Conservation (phyloP, 2,797 vertebrate species). For the Urophycis tenuis region DNA sequence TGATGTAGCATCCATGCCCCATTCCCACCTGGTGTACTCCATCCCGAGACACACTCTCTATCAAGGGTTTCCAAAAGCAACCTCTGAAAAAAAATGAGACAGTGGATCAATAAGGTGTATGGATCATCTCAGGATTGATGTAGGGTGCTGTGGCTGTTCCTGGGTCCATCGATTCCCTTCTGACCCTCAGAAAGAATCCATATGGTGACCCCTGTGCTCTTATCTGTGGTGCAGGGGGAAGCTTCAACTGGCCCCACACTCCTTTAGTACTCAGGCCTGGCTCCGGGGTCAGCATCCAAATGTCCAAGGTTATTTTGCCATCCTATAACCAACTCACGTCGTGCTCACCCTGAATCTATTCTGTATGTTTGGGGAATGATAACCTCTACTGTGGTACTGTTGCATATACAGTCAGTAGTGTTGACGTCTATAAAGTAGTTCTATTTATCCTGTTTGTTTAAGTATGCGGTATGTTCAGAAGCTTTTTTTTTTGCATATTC, state of each 20-base stretch:
- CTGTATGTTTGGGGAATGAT: background rate
- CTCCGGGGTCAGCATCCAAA: background rate
- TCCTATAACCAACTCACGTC: background rate
- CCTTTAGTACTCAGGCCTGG: background rate
- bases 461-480: background rate
- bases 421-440: background rate
- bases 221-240: background rate
- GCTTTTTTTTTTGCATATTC: too few relatives aligned
- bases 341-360: background rate
- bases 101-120: constrained; percentile 21
- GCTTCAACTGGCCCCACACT: background rate
- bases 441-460: background rate
- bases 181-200: constrained; percentile 14
- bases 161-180: constrained; percentile 25
- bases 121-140: constrained; percentile 28
- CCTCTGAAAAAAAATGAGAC: background rate
- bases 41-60: background rate
- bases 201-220: background rate
- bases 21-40: background rate
- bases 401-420: background rate
- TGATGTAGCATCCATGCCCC: too few relatives aligned
- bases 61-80: constrained; percentile 27
- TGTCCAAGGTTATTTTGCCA: background rate
- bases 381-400: background rate
- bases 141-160: constrained; percentile 26